These are phyloP conservation scores for Hirtodrosophila trivittata DNA, from an alignment of 2,888 invertebrate species.

Conservation along the genomic window DNA sequence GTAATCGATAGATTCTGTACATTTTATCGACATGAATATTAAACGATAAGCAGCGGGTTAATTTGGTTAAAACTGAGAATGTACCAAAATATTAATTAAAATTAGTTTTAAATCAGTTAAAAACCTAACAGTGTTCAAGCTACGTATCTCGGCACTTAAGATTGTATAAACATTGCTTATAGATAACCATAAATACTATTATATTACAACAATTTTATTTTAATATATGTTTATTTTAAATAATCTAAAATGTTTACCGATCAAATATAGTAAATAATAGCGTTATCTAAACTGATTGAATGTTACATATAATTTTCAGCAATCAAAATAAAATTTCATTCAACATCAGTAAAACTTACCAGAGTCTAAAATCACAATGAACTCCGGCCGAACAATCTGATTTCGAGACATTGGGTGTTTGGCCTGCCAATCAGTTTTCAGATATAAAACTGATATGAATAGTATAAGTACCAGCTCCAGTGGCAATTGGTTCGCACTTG, in stretches of 20 bases:
- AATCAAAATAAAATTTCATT: constrained; percentile 14
- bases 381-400: constrained; percentile 9
- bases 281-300: constrained; percentile 24
- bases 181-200: no score
- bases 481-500: constrained; percentile 33
- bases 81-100: no score
- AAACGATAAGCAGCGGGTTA: no score
- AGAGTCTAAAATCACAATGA: constrained; percentile 6
- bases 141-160: no score
- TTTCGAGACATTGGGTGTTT: constrained; percentile 23
- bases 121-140: no score
- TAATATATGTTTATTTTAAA: no score
- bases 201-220: no score
- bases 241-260: no score
- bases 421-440: constrained; percentile 58
- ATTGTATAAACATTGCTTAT: not conserved
- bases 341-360: constrained; percentile 5
- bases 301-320: constrained; percentile 7
- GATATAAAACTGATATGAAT: constrained; percentile 39
- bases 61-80: no score
- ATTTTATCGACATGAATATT: no score
- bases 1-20: no score
- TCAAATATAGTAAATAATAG: not conserved
- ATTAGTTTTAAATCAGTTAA: no score
- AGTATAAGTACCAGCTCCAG: constrained; percentile 15